phyloP scores from a whole-genome alignment of 2,888 invertebrate genomes.

The Eilema depressum region DNA sequence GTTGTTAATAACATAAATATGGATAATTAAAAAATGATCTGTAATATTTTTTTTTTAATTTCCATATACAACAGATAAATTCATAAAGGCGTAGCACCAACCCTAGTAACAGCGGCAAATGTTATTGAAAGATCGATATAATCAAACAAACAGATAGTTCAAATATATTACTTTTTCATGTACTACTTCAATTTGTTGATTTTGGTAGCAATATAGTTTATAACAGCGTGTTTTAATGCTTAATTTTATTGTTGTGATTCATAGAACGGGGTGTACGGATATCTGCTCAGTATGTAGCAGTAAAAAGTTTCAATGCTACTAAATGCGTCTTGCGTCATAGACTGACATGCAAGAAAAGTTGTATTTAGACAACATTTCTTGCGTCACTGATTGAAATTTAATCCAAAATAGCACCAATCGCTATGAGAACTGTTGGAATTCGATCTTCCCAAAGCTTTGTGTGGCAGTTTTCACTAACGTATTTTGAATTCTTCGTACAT shows the following conservation, averaged over 20 bases:
- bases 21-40: too few relatives aligned
- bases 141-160: constrained; percentile 26
- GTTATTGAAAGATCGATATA: constrained; percentile 51
- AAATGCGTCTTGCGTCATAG: not conserved
- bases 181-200: constrained; percentile 29
- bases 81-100: not conserved
- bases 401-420: not conserved
- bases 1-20: too few relatives aligned
- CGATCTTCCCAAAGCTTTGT: not conserved
- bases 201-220: constrained; percentile 23
- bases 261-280: constrained; percentile 12
- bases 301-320: constrained; percentile 4
- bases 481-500: not conserved
- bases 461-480: not conserved
- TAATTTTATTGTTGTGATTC: constrained; percentile 16
- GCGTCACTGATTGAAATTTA: constrained; percentile 1
- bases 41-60: too few relatives aligned
- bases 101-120: not conserved
- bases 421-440: not conserved
- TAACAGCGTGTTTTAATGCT: constrained; percentile 15
- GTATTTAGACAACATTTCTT: not conserved
- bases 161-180: constrained; percentile 29
- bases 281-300: not conserved
- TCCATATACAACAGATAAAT: not conserved
- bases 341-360: not conserved